These are phyloP conservation scores for Porites lutea DNA, from an alignment of 64 coral and sea anemone species.

Conservation along the genomic window DNA sequence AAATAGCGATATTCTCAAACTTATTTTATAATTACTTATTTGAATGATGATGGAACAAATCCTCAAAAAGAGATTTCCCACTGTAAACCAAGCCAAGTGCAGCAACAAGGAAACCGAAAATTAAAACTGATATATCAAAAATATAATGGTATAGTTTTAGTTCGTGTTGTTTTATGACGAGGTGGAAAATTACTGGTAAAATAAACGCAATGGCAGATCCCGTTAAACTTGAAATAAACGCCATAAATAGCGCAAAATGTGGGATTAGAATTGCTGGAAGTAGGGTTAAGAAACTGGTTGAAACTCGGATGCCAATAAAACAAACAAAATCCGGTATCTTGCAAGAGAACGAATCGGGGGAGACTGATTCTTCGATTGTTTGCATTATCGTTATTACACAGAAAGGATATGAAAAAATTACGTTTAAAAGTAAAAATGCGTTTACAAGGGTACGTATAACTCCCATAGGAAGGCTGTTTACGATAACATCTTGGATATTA, in stretches of 20 bases:
- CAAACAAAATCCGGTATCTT: constrained; percentile 29
- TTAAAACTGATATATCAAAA: too few species aligned
- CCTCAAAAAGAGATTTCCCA: too few species aligned
- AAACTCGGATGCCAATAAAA: constrained; percentile 27
- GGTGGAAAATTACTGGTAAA: constrained; percentile 69
- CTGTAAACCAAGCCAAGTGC: too few species aligned
- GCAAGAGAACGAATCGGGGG: constrained; percentile 37
- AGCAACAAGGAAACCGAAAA: too few species aligned
- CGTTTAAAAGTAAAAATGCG: constrained; percentile 50
- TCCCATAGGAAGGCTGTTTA: constrained; percentile 1
- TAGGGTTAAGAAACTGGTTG: neutral
- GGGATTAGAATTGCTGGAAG: constrained; percentile 44
- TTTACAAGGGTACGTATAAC: constrained; percentile 9
- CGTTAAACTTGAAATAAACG: constrained; percentile 58
- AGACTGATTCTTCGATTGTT: constrained; percentile 32
- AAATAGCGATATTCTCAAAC: too few species aligned
- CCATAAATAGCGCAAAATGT: constrained; percentile 73
- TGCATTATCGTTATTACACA: constrained; percentile 41
- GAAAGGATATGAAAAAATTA: constrained; percentile 53
- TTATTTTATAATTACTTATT: too few species aligned
- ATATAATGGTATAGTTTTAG: neutral
- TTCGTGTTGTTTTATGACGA: neutral
- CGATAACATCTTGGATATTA: constrained; percentile 21
- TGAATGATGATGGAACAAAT: too few species aligned
- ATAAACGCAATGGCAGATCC: constrained; percentile 43